These are phyloP conservation scores for Temnothorax curvispinosus DNA, from an alignment of 1,140 invertebrate genomes.

Conservation along the genomic window DNA sequence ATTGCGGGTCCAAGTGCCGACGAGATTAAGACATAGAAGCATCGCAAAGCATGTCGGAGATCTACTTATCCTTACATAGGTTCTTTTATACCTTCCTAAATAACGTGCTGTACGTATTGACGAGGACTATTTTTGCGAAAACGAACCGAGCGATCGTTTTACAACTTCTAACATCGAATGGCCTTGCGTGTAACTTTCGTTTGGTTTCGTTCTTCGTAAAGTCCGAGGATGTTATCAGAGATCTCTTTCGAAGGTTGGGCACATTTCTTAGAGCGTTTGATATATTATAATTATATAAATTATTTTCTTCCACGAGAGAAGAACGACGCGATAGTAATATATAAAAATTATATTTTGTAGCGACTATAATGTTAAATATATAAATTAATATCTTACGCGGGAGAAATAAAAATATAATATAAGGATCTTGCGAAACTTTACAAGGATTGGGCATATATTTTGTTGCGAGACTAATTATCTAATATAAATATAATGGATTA, in stretches of 20 bases:
- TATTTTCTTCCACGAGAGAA: slow-evolving; percentile 1
- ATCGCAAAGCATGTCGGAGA: background rate
- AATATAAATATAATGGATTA: slow-evolving; percentile 14
- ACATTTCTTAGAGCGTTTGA: background rate
- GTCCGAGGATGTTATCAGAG: background rate
- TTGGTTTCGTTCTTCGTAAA: background rate
- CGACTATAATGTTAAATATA: background rate
- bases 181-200: background rate
- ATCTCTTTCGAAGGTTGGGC: background rate
- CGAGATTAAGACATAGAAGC: slow-evolving; percentile 17
- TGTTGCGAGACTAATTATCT: slow-evolving; percentile 10
- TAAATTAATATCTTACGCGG: background rate
- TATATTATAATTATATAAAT: slow-evolving; percentile 27
- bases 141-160: background rate
- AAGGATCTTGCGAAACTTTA: background rate
- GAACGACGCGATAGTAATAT: background rate
- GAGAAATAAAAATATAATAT: background rate
- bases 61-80: slow-evolving; percentile 19
- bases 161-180: slow-evolving; percentile 2
- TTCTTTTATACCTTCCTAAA: slow-evolving; percentile 28
- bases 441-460: slow-evolving; percentile 12
- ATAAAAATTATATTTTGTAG: slow-evolving; percentile 22
- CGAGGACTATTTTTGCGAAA: background rate
- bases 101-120: background rate
- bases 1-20: slow-evolving; percentile 48